Percentiles rank a stretch among this genome's conserved stretches.
phyloP scores from a whole-genome alignment of 2,888 invertebrate genomes.

The Drosophila picticornis region DNA sequence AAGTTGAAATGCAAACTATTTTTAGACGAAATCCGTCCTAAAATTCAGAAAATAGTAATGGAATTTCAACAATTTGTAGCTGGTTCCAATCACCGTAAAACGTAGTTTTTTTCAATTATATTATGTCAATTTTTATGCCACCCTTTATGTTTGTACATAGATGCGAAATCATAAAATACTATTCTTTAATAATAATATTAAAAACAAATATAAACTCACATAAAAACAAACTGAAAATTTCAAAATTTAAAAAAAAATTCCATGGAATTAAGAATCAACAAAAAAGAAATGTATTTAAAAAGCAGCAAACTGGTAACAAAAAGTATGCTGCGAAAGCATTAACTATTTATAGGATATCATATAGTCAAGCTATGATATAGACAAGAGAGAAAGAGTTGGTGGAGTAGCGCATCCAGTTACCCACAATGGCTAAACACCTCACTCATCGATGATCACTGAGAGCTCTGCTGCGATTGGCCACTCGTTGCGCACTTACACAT shows the following conservation, averaged over 20 bases:
- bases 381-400: neutral
- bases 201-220: too few relatives aligned
- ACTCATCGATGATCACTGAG: constrained; percentile 3
- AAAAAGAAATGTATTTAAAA: neutral
- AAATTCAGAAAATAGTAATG: neutral
- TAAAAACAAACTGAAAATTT: neutral
- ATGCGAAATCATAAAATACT: neutral
- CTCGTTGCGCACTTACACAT: constrained; percentile 9
- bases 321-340: neutral
- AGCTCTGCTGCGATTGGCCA: constrained; percentile 41
- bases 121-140: too few relatives aligned
- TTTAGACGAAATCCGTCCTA: neutral
- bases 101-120: neutral
- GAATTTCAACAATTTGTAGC: neutral
- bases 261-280: neutral
- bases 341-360: neutral
- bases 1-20: neutral
- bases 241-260: neutral
- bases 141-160: neutral
- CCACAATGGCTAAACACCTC: neutral
- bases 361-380: neutral
- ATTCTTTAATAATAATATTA: neutral
- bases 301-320: neutral
- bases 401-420: constrained; percentile 12
- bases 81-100: neutral